phyloP scores from a whole-genome alignment of 2,888 invertebrate species.

The Philhelius pedissequus region DNA sequence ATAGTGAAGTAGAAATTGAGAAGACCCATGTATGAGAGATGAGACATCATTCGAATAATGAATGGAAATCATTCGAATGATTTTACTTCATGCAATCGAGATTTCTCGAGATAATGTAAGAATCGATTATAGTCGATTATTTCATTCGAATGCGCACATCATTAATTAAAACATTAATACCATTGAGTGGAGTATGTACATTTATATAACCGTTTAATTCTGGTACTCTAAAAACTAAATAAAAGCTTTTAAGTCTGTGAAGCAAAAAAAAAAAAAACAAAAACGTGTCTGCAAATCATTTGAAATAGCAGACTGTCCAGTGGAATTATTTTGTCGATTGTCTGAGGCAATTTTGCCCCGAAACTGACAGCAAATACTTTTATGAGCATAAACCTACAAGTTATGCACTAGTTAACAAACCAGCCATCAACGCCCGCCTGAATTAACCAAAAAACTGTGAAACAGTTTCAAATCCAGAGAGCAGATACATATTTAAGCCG shows the following conservation, averaged over 20 bases:
- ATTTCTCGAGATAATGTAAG: too few species aligned
- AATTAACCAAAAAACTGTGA: constrained; percentile 23
- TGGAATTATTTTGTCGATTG: constrained; percentile 43
- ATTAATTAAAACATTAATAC: too few species aligned
- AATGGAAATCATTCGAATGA: too few species aligned
- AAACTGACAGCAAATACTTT: constrained; percentile 9
- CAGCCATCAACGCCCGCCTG: constrained; percentile 49
- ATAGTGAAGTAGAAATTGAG: too few species aligned
- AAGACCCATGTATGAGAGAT: too few species aligned
- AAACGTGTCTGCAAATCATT: not conserved
- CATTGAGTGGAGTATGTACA: too few species aligned
- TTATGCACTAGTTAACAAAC: constrained; percentile 62
- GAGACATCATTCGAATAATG: too few species aligned
- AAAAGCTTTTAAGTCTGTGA: not conserved
- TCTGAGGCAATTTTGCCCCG: constrained; percentile 14
- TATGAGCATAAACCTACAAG: constrained; percentile 20
- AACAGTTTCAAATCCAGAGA: constrained; percentile 26
- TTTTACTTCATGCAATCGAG: too few species aligned
- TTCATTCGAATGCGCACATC: too few species aligned
- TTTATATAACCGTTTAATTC: not conserved
- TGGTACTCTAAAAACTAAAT: not conserved
- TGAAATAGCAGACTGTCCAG: constrained; percentile 26
- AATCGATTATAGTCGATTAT: too few species aligned
- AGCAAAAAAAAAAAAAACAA: not conserved
- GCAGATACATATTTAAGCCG: constrained; percentile 8